Evolutionary conservation across 2,113 vertebrate genomes (phyloP), one percentile per base, ranked within the genome.

Genomic region (Nipponia nippon): DNA sequence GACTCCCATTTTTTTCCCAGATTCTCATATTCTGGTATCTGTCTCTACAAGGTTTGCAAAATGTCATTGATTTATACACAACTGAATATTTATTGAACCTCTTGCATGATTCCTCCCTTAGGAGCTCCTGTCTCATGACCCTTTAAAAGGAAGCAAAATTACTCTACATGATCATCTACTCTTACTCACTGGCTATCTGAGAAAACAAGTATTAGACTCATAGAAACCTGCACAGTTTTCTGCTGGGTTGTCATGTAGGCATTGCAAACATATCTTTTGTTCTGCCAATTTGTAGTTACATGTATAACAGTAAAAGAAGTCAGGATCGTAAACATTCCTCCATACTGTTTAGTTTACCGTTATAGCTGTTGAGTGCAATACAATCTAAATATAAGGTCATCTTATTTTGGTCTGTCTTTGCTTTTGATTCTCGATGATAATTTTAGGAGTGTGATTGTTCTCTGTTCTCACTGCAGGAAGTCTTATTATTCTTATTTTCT

Each of bases 1-100:
- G 16, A 73, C 12, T 71, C 4, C 1, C 1, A 29, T n/a, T 87
- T 88, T 63, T 15, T 0, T 11, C 27, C 19, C 7, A 46, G 7
- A 58, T 29, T 56, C 11, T 67, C 13, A 32, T 71, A 58, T 15
- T 80, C 30, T 11, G n/a, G 1, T 65, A 18, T 29, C 19, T 89
- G 7, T 22, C 17, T 55, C 47, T 71, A n/a, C 32, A 63, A 59
- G 4, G 2, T 67, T 78, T 78, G 10, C 4, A 66, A 83, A 65
- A 72, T 61, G 2, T 23, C 12, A 30, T 30, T 36, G 29, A 49
- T 77, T 91, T 77, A 25, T 36, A 44, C 17, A n/a, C 34, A 34
- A 27, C 32, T 69, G 42, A 73, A 65, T 69, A 80, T 47, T 69
- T 55, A 52, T 10, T 49, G 25, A 89, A 65, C 5, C 1, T 83